phyloP scores from a whole-genome alignment of 2,113 vertebrate genomes.

The Elachura formosa region DNA sequence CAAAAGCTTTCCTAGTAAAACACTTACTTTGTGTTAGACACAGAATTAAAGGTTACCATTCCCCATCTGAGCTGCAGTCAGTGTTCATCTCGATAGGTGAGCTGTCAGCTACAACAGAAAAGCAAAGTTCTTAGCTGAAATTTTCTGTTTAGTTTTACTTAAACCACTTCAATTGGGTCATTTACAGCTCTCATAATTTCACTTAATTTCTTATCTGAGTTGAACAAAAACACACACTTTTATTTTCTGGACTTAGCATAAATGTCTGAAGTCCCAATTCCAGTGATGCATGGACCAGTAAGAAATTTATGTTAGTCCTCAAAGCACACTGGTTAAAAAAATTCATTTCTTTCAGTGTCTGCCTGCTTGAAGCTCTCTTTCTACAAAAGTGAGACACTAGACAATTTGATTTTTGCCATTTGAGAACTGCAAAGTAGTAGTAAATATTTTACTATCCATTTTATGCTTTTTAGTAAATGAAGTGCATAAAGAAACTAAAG shows the following conservation, averaged over 20 bases:
- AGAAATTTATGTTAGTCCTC: neutral
- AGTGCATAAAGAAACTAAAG: slow-evolving; percentile 64
- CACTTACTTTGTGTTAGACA: neutral
- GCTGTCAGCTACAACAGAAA: neutral
- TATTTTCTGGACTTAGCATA: neutral
- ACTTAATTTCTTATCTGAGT: neutral
- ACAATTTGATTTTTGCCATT: slow-evolving; percentile 58
- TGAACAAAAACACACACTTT: neutral
- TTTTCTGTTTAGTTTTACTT: neutral
- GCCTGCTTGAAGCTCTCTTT: slow-evolving; percentile 6
- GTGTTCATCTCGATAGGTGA: neutral
- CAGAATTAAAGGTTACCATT: neutral
- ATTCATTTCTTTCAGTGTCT: neutral
- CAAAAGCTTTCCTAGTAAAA: neutral
- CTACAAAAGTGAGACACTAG: slow-evolving; percentile 7
- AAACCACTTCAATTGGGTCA: neutral
- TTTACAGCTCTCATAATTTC: neutral
- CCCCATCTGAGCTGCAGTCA: neutral
- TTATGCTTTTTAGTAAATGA: slow-evolving; percentile 71
- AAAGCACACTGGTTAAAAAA: neutral
- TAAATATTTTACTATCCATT: slow-evolving; percentile 74
- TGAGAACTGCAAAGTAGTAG: slow-evolving; percentile 56
- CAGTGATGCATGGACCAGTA: neutral
- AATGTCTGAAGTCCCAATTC: neutral
- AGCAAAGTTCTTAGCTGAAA: neutral